Conservation (phyloP, 1,140 invertebrate species). For the Zaprionus lachaisei region DNA sequence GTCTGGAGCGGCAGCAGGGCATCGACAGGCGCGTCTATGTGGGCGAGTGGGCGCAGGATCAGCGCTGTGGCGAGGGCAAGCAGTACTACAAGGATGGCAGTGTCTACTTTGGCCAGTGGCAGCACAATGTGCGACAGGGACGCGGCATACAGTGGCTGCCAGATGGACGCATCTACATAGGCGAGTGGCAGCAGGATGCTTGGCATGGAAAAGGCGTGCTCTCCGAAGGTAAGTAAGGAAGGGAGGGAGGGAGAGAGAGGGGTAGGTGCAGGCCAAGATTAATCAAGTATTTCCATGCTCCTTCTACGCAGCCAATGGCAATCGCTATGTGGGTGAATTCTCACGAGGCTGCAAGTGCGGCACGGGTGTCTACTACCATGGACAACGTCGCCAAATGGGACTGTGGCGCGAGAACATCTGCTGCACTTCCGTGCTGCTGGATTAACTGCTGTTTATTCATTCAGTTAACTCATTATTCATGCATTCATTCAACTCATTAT, state of each 20-base stretch:
- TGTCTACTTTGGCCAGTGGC: conserved; percentile 84
- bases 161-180: conserved; percentile 86
- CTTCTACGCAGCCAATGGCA: conserved; percentile 85
- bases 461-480: no score
- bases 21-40: conserved; percentile 76
- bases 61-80: conserved; percentile 84
- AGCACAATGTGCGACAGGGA: conserved; percentile 86
- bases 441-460: not conserved
- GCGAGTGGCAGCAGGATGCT: conserved; percentile 84
- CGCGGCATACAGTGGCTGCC: conserved; percentile 86
- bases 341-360: conserved; percentile 86
- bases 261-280: not conserved
- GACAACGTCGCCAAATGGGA: conserved; percentile 85
- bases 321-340: conserved; percentile 87
- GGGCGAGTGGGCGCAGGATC: conserved; percentile 85
- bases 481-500: not conserved
- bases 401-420: conserved; percentile 83
- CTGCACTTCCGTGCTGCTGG: conserved; percentile 47
- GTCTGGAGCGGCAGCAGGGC: conserved; percentile 7
- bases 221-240: conserved; percentile 56
- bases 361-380: conserved; percentile 86
- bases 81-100: conserved; percentile 69
- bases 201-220: conserved; percentile 84
- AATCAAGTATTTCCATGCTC: not conserved
- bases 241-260: no score